Conservation (phyloP, 2,888 invertebrate species). For the Camptogramma bilineatum region DNA sequence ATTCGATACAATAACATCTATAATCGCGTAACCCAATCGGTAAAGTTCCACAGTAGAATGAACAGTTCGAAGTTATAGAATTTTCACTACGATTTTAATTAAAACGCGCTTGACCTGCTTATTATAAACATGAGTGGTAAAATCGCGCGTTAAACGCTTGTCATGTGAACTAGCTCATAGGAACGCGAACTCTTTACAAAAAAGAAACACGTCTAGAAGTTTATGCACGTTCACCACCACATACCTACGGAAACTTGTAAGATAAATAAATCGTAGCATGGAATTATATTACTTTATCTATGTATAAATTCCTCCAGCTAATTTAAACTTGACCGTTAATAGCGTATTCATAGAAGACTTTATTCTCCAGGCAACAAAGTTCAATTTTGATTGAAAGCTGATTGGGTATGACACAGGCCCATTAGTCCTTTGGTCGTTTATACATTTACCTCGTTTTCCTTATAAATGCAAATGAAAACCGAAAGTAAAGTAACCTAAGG, state of each 20-base stretch:
- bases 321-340: no score
- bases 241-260: no score
- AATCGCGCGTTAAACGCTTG: no score
- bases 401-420: background rate
- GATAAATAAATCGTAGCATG: no score
- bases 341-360: background rate
- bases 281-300: no score
- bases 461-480: constrained; percentile 46
- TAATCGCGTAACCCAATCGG: constrained; percentile 38
- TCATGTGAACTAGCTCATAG: no score
- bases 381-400: background rate
- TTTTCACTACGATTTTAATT: constrained; percentile 7
- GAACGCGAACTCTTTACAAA: no score
- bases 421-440: constrained; percentile 14
- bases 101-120: no score
- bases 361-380: background rate
- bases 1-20: constrained; percentile 37
- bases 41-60: constrained; percentile 3
- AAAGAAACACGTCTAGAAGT: no score
- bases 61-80: background rate
- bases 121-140: no score
- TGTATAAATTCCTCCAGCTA: no score
- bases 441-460: constrained; percentile 39
- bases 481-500: constrained; percentile 41
- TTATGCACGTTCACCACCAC: no score